phyloP scores from a whole-genome alignment of 30 jellyfish, hydroid and myxozoan genomes.

The Turritopsis rubra region DNA sequence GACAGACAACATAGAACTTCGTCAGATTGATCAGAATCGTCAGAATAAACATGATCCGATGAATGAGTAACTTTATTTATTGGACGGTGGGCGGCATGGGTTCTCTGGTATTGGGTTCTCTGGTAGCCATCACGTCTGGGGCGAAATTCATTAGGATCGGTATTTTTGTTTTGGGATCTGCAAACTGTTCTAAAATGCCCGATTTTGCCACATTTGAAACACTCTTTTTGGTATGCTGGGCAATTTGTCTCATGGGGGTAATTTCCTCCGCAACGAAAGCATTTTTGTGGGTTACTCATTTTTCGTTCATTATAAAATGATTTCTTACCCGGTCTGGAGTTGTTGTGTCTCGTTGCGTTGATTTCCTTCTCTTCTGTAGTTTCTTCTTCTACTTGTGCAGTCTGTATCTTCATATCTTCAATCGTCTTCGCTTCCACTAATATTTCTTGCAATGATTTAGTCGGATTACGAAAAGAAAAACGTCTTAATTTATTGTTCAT shows the following conservation, averaged over 20 bases:
- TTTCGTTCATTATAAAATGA: background rate
- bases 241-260: background rate
- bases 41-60: background rate
- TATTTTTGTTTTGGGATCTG: background rate
- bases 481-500: conserved; percentile 6
- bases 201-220: background rate
- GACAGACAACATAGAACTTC: background rate
- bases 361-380: background rate
- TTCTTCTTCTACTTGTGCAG: conserved; percentile 1
- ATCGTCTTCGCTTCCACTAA: conserved; percentile 7
- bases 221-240: background rate
- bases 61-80: conserved; percentile 4
- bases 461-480: background rate
- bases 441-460: conserved; percentile 5
- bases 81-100: no score
- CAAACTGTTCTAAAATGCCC: background rate
- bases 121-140: background rate
- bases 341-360: conserved; percentile 8
- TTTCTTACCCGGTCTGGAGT: background rate
- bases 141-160: background rate
- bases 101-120: no score
- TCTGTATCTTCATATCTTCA: background rate
- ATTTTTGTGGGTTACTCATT: conserved; percentile 7
- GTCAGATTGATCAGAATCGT: no score
- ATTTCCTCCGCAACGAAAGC: conserved; percentile 9